Evolutionary conservation across 2,797 vertebrate species (phyloP).

Genomic region (Prionace glauca): DNA sequence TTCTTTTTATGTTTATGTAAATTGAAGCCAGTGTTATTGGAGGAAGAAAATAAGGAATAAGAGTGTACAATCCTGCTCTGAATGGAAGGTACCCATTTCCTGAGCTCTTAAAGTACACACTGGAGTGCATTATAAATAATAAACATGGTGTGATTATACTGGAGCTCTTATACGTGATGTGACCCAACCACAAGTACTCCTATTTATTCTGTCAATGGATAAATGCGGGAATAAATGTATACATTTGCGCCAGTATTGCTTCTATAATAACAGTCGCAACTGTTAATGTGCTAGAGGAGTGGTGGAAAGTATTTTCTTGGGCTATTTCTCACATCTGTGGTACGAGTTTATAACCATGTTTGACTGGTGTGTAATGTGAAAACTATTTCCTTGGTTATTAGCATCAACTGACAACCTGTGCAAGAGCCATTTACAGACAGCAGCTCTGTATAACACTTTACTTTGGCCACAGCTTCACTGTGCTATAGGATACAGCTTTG

Average conservation of each 20-base stretch:
- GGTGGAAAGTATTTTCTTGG: constrained; percentile 1
- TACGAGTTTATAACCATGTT: neutral
- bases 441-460: neutral
- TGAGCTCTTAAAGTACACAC: neutral
- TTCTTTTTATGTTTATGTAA: neutral
- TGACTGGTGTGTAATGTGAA: neutral
- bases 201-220: neutral
- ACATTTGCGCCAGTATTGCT: neutral
- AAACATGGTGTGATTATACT: neutral
- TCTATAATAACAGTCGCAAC: neutral
- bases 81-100: neutral
- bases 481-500: neutral
- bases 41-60: neutral
- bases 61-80: neutral
- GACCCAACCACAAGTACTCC: neutral
- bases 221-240: neutral
- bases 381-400: neutral
- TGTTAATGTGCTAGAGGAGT: neutral
- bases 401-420: neutral
- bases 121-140: neutral
- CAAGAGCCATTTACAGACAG: neutral
- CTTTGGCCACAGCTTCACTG: neutral
- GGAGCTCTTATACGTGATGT: neutral
- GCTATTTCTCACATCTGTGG: constrained; percentile 12
- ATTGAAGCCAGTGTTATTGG: neutral